Base-by-base conservation (phyloP, 2,888 invertebrate genomes). In the Agrochola lota region DNA sequence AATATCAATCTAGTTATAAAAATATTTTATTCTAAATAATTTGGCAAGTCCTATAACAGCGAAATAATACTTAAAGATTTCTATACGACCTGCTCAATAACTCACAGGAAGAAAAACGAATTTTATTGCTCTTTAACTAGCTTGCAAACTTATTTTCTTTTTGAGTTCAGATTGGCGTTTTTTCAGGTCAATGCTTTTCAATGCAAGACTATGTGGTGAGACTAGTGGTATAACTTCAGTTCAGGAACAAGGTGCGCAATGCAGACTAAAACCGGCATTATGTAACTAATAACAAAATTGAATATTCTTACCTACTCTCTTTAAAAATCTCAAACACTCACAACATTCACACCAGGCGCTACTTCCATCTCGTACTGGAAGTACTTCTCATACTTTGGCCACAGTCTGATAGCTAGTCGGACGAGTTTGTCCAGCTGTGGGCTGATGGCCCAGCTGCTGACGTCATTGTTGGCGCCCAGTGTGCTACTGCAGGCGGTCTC, bases 361-460 rank as follows among this genome's bases (percentile, higher is more conserved):
- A 87, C 43, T 12, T 84, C 72, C 62, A 75, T 72, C 93, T 95
- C 43, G 85, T 84, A 20, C 80, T 81, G 80, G 94, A 89, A 95
- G 88, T 94, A 95, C 8, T 84, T 83, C 3, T 92, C 92, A 23
- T 84, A 59, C 1, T 85, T 86, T 0, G 94, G 94, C 77, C 89
- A 94, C 55, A 96, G 88, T 20, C 89, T 87, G 23, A 78, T 62
- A 2, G 96, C 96, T 0, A 96, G 87, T 0, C 90, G 84, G 2
- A 94, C 92, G 40, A 96, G 88, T 35, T 85, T 85, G 63, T 81
- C 81, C 9, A 84, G 87, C 20, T 75, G 73, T 4, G 92, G 92
- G 1, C 81, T 30, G 17, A 83, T 78, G 11, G 88, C 92, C 95
- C 95, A 94, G 20, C 90, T 20, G 35, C 70, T 73, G 72, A 91